Percentiles rank a stretch among this genome's conserved stretches.
Conservation (phyloP, 2,888 invertebrate species). For the Rhaphigaster nebulosa region DNA sequence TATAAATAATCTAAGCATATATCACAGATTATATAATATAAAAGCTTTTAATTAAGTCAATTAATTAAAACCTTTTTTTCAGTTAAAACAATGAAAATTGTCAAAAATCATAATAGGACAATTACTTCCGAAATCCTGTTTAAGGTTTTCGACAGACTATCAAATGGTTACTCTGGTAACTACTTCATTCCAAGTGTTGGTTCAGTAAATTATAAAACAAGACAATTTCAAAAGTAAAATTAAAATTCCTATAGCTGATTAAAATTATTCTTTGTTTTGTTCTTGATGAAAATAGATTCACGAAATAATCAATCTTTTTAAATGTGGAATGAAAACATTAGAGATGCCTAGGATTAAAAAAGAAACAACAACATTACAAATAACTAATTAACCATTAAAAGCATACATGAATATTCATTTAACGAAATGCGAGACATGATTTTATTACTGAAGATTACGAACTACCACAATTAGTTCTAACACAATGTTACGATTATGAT, state of each 20-base stretch:
- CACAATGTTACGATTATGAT: background rate
- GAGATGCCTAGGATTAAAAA: background rate
- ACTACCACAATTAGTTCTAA: background rate
- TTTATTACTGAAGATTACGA: background rate
- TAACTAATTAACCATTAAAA: background rate
- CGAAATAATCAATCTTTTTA: background rate
- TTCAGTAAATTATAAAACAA: background rate
- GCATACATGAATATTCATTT: background rate
- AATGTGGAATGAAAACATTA: background rate
- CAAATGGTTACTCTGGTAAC: conserved; percentile 9
- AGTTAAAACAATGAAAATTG: background rate
- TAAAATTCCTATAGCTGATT: background rate
- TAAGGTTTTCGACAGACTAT: background rate
- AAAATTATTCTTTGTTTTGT: background rate
- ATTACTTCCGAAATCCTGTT: background rate
- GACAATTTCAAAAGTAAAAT: background rate
- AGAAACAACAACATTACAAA: background rate
- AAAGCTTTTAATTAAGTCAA: conserved; percentile 28
- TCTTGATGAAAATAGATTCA: background rate
- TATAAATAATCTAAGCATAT: conserved; percentile 55
- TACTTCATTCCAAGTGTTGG: background rate
- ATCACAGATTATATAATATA: conserved; percentile 56
- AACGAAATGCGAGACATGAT: background rate
- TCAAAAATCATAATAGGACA: background rate
- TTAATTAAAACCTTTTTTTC: conserved; percentile 17